phyloP scores from a whole-genome alignment of 2,797 vertebrate species.

The Eurystomus glaucurus region DNA sequence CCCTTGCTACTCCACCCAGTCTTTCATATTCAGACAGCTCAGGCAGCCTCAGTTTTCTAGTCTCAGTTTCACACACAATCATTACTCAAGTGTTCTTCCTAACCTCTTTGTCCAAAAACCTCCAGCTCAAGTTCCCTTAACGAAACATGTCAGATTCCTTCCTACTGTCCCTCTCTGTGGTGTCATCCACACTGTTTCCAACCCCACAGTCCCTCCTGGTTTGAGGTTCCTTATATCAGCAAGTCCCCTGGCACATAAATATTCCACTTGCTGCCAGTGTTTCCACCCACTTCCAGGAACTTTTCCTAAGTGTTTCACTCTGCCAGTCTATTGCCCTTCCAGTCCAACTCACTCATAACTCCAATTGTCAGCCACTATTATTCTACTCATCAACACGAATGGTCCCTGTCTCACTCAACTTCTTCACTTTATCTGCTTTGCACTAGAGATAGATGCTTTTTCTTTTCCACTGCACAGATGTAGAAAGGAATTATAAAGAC shows the following conservation, averaged over 20 bases:
- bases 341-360: background rate
- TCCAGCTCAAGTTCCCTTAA: background rate
- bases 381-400: background rate
- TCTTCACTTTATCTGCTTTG: background rate
- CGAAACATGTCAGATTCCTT: background rate
- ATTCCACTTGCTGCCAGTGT: background rate
- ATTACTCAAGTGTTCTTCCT: background rate
- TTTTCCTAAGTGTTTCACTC: background rate
- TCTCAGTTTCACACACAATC: background rate
- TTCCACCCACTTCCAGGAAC: background rate
- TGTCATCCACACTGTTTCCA: background rate
- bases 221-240: background rate
- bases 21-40: background rate
- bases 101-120: background rate
- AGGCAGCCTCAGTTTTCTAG: background rate
- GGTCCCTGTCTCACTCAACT: background rate
- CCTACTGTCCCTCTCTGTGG: background rate
- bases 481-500: background rate
- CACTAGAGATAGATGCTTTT: background rate
- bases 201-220: rapidly evolving
- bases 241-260: background rate
- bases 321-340: background rate
- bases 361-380: background rate
- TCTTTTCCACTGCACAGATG: background rate
- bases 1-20: background rate